phyloP scores from a whole-genome alignment of 35 echinoderm and acorn worm species.

The Stichopus chloronotus region DNA sequence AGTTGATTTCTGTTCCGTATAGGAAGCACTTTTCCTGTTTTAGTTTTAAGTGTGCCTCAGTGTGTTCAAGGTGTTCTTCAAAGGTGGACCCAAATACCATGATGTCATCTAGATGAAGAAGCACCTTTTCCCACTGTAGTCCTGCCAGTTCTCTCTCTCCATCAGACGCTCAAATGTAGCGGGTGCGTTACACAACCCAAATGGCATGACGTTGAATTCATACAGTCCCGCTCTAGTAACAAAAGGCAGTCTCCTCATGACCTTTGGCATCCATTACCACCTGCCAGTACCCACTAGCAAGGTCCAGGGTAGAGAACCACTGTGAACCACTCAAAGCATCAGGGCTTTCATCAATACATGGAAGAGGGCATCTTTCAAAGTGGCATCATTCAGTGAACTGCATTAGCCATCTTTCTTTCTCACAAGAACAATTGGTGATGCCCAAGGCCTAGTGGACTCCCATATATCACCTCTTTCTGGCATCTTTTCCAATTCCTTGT shows the following conservation, averaged over 20 bases:
- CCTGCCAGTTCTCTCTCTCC: slow-evolving; percentile 1
- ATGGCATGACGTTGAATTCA: background rate
- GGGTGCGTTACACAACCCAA: background rate
- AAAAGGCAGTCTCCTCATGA: background rate
- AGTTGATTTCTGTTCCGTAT: background rate
- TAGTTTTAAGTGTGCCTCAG: background rate
- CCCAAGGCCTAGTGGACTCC: slow-evolving; percentile 30
- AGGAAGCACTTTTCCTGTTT: background rate
- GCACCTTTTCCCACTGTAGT: slow-evolving; percentile 33
- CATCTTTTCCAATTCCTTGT: slow-evolving; percentile 21
- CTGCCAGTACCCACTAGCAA: slow-evolving; percentile 43
- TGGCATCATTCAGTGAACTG: slow-evolving; percentile 45
- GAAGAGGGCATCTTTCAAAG: slow-evolving; percentile 42
- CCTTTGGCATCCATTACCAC: slow-evolving; percentile 47
- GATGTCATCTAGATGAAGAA: slow-evolving; percentile 50
- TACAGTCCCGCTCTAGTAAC: background rate
- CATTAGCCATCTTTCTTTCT: slow-evolving; percentile 66
- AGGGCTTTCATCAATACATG: slow-evolving; percentile 54
- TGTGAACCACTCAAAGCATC: slow-evolving; percentile 35
- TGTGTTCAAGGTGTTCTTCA: background rate
- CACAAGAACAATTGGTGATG: slow-evolving; percentile 52
- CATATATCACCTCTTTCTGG: slow-evolving; percentile 26
- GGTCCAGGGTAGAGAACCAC: slow-evolving; percentile 59
- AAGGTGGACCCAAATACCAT: slow-evolving; percentile 23
- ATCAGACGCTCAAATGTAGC: background rate